A percentile compares a stretch with the other conserved stretches of the same genome.
phyloP scores from a whole-genome alignment of 2,797 vertebrate species.

The Nasua narica region DNA sequence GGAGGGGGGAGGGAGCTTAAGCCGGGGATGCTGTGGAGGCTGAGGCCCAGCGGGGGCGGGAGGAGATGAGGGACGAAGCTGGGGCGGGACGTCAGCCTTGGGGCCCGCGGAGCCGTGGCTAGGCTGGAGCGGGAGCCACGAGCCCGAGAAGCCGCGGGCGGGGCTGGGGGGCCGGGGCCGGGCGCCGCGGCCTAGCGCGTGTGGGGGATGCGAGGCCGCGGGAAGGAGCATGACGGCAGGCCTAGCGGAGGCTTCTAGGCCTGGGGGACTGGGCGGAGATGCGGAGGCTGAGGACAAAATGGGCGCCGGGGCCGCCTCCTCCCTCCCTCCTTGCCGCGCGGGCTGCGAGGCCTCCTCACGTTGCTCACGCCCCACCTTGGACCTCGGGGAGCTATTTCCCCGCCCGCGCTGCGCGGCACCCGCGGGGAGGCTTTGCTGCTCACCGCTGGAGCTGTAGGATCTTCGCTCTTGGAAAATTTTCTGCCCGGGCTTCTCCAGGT shows the following conservation, averaged over 20 bases:
- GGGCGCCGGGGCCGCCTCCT: slow-evolving; percentile 52
- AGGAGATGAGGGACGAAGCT: accelerated
- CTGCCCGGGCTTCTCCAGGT: neutral
- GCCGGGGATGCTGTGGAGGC: accelerated
- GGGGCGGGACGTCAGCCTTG: neutral
- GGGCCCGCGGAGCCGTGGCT: neutral
- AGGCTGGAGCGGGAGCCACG: neutral
- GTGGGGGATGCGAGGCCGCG: accelerated
- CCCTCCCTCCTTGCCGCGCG: neutral
- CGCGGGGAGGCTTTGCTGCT: too few relatives aligned
- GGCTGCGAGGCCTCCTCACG: neutral
- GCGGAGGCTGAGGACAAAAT: slow-evolving; percentile 61
- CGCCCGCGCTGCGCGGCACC: neutral
- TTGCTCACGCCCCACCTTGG: neutral
- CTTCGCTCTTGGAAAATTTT: neutral
- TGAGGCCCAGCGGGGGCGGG: neutral
- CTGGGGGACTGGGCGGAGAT: neutral
- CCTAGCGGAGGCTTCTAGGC: neutral
- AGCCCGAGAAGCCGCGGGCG: neutral
- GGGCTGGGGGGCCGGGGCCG: accelerated
- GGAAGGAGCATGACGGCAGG: neutral
- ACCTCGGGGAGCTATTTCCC: neutral
- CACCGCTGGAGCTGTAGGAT: accelerated
- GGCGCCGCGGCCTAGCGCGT: accelerated
- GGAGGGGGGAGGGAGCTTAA: slow-evolving; percentile 42